Percentiles rank a stretch among this genome's conserved stretches.
Evolutionary conservation across 2,888 invertebrate species (phyloP).

Genomic region (Noctua fimbriata): DNA sequence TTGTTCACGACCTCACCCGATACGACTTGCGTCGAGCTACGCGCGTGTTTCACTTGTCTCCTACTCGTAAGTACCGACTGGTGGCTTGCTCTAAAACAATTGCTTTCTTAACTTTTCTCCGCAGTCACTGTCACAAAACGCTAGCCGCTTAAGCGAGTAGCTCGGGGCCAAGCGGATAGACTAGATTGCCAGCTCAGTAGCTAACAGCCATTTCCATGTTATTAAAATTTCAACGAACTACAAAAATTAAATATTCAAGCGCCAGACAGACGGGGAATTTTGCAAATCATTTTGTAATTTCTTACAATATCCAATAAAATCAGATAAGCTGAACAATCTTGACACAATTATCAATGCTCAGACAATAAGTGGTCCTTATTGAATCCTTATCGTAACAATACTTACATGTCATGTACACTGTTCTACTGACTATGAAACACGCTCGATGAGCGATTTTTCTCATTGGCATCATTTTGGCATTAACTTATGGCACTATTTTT

Average conservation of each 20-base stretch:
- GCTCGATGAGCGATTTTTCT: constrained; percentile 84
- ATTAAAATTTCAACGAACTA: background rate
- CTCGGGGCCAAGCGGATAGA: background rate
- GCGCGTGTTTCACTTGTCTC: background rate
- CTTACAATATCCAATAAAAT: constrained; percentile 21
- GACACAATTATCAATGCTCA: constrained; percentile 40
- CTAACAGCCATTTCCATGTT: constrained; percentile 11
- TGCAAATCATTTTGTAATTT: constrained; percentile 9
- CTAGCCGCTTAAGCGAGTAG: background rate
- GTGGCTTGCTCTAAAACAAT: too few species aligned
- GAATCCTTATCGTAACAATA: constrained; percentile 59
- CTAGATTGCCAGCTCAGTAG: constrained; percentile 1
- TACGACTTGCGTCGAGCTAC: background rate
- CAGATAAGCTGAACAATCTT: constrained; percentile 45
- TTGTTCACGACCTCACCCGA: background rate
- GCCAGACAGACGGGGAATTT: constrained; percentile 19
- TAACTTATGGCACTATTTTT: constrained; percentile 29
- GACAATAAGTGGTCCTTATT: constrained; percentile 40
- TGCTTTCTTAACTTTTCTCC: too few species aligned
- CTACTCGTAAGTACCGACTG: too few species aligned
- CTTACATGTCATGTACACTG: constrained; percentile 88
- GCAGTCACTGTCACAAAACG: too few species aligned
- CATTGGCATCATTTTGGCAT: constrained; percentile 78
- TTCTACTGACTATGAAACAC: constrained; percentile 84
- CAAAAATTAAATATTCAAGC: background rate